A percentile compares a stretch with the other conserved stretches of the same genome.
These are phyloP conservation scores for Bos javanicus DNA, from an alignment of 2,113 vertebrate species.

Conservation along the genomic window DNA sequence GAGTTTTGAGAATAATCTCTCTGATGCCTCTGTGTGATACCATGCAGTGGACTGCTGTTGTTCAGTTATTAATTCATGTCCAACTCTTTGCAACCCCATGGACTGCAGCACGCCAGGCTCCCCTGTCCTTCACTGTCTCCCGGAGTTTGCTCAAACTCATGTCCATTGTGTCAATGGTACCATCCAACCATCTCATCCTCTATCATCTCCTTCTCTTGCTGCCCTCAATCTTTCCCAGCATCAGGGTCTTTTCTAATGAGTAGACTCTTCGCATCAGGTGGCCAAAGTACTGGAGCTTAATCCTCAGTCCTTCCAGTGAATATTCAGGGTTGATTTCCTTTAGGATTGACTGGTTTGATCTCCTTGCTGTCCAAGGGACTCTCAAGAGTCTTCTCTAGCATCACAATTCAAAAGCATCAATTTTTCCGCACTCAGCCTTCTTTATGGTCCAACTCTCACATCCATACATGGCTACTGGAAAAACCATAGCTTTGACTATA, in stretches of 20 bases:
- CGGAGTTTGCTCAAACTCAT: not conserved
- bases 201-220: not conserved
- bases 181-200: not conserved
- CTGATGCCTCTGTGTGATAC: not conserved
- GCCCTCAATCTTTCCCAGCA: not conserved
- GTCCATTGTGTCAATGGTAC: not conserved
- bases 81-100: not conserved
- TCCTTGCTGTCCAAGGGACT: not conserved
- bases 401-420: not conserved
- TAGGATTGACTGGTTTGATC: not conserved
- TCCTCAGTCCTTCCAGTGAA: not conserved
- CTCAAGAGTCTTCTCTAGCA: not conserved
- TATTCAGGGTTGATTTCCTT: not conserved
- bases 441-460: not conserved
- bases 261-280: not conserved
- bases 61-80: not conserved
- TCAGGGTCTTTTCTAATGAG: not conserved
- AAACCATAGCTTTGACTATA: not conserved
- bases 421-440: not conserved
- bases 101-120: not conserved
- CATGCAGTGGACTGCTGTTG: not conserved
- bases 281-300: not conserved
- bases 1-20: not conserved
- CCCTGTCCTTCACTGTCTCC: not conserved
- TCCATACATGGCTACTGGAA: not conserved